Base-by-base conservation (phyloP, 2,113 vertebrate species). In the Nibea albiflora region DNA sequence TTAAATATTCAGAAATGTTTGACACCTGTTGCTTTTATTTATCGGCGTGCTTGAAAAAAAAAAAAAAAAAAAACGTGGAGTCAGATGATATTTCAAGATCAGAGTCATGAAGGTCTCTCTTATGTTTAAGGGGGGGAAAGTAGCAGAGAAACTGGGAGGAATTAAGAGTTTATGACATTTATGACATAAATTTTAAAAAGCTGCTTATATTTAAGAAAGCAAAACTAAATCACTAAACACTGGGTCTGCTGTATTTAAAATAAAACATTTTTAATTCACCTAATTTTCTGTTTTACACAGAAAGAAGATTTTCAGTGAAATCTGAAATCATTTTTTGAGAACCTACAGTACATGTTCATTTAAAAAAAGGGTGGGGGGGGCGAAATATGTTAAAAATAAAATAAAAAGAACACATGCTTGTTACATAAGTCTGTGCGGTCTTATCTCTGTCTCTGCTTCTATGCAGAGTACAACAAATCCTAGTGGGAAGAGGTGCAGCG, bases 21-120 rank as follows among this genome's bases (percentile, higher is more conserved):
- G 35, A 77, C 83, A 88, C 89, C 84, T 88, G 89, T 88, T 90
- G 83, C 61, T 68, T 62, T 62, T 31, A 64, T 81, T 72, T 70
- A 66, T 83, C 39, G 5, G 24, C 11, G 56, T 4, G 24, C 47
- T 12, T 62, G 16, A 11, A 44, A 26, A 26, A 26, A 1, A 39
- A 44, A 5, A 31, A 60, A 31, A 24, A 6, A 3, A 63, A 11
- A 44, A 11, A 46, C 10, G 5, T 0, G 4, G 47, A 16, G 42
- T 26, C 2, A 66, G 70, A 39, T 4, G 11, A 44, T 20, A 61
- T 70, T 68, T 58, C 0, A 35, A 69, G 58, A 84, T 46, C 35
- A 35, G 8, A 35, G 31, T 35, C 31, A 35, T 35, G 1, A 77
- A 39, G 1, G 1, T 22, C 4, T 60, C 19, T 19, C 42, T 20